Conservation (phyloP, 2,888 invertebrate species). For the Drosophila emarginata region DNA sequence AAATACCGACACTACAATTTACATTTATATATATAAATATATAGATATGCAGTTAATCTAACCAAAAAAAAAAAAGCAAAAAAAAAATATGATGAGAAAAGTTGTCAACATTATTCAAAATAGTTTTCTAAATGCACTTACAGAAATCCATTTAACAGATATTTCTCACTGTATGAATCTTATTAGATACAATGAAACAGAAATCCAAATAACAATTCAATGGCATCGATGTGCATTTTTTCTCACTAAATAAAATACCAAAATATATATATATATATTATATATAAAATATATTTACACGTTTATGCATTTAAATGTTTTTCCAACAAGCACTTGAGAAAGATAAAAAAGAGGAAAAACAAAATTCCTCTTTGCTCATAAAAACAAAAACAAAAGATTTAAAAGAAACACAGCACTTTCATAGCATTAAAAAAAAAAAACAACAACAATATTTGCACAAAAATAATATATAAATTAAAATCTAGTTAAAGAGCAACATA, state of each 20-base stretch:
- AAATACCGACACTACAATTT: slow-evolving; percentile 6
- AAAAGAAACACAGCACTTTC: slow-evolving; percentile 10
- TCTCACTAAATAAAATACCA: no score
- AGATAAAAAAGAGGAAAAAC: slow-evolving; percentile 1
- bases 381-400: slow-evolving; percentile 3
- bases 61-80: slow-evolving; percentile 29
- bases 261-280: neutral
- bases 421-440: slow-evolving; percentile 11
- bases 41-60: slow-evolving; percentile 44
- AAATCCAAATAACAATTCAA: slow-evolving; percentile 16
- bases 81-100: neutral
- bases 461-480: slow-evolving; percentile 13
- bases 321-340: neutral
- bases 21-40: slow-evolving; percentile 23
- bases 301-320: slow-evolving; percentile 15
- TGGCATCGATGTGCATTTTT: slow-evolving; percentile 32
- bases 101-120: slow-evolving; percentile 51
- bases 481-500: slow-evolving; percentile 26
- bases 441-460: slow-evolving; percentile 35
- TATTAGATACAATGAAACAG: slow-evolving; percentile 20
- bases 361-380: slow-evolving; percentile 9
- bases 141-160: slow-evolving; percentile 16
- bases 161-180: slow-evolving; percentile 12
- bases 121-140: slow-evolving; percentile 58
- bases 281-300: slow-evolving; percentile 7